Percentiles rank a stretch among this genome's conserved stretches.
phyloP scores from a whole-genome alignment of 2,888 invertebrate species.

The Dexiosoma caninum region DNA sequence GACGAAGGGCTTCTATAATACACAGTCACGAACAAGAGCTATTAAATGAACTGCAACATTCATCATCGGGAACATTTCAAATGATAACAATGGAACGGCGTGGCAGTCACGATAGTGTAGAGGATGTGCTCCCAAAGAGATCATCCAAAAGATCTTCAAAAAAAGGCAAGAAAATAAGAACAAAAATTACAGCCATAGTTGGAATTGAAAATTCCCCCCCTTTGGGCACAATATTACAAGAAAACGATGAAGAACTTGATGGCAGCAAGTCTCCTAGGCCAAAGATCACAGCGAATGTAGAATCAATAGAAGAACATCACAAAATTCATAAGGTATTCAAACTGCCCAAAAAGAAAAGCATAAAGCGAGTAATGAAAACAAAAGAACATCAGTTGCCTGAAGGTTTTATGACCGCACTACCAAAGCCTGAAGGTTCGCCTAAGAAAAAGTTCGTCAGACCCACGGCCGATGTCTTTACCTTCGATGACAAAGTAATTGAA shows the following conservation, averaged over 20 bases:
- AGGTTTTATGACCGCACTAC: constrained; percentile 69
- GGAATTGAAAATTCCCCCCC: constrained; percentile 71
- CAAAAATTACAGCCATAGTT: constrained; percentile 76
- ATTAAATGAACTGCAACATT: constrained; percentile 75
- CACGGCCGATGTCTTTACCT: constrained; percentile 69
- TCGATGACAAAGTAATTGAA: constrained; percentile 62
- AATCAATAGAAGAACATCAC: constrained; percentile 76
- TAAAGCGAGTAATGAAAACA: constrained; percentile 56
- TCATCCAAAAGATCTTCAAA: constrained; percentile 69
- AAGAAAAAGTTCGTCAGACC: constrained; percentile 59
- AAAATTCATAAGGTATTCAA: constrained; percentile 74
- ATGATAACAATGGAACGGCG: constrained; percentile 75
- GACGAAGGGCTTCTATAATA: constrained; percentile 78
- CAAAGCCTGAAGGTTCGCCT: constrained; percentile 70
- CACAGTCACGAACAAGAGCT: constrained; percentile 79
- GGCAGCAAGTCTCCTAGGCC: constrained; percentile 66
- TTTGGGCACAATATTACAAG: constrained; percentile 35
- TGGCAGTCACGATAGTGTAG: constrained; percentile 71
- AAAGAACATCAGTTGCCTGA: constrained; percentile 67
- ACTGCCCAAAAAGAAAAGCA: constrained; percentile 75
- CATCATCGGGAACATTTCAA: constrained; percentile 74
- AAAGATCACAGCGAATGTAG: constrained; percentile 76
- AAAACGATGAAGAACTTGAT: constrained; percentile 62
- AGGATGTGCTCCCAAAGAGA: constrained; percentile 61
- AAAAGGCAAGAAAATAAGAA: constrained; percentile 73